A percentile compares a stretch with the other conserved stretches of the same genome.
Evolutionary conservation across 2,113 vertebrate species (phyloP).

Genomic region (Gasterosteus aculeatus): DNA sequence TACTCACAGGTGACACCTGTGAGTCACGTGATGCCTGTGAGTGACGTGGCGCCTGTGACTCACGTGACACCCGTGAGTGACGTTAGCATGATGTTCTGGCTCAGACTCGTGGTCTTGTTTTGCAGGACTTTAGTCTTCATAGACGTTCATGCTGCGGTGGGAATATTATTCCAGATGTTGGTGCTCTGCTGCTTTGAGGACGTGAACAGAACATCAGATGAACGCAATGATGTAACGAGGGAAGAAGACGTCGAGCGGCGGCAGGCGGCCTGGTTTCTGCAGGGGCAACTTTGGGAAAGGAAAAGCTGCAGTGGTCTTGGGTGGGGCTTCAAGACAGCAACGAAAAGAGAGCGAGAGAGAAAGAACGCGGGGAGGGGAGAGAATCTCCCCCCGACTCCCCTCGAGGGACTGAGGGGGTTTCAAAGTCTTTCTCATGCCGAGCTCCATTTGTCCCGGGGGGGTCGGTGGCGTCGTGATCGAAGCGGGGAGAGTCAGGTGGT

Average conservation of each 20-base stretch:
- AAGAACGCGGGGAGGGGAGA: not conserved
- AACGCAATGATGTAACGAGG: not conserved
- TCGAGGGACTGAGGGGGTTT: too few relatives aligned
- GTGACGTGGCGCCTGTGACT: too few relatives aligned
- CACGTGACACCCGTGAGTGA: too few relatives aligned
- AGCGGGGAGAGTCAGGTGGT: too few relatives aligned
- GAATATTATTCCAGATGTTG: not conserved
- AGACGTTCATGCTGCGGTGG: not conserved
- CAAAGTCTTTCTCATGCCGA: too few relatives aligned
- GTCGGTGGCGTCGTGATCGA: too few relatives aligned
- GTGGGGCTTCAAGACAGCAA: constrained; percentile 39
- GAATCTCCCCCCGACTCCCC: not conserved
- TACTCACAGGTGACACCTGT: too few relatives aligned
- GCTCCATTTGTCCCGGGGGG: too few relatives aligned
- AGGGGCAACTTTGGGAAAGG: constrained; percentile 22
- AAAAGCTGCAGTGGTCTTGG: constrained; percentile 51
- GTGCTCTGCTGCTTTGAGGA: not conserved
- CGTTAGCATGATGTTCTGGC: too few relatives aligned
- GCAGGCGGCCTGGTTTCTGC: not conserved
- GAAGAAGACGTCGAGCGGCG: not conserved
- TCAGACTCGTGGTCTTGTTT: too few relatives aligned
- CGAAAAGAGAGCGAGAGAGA: not conserved
- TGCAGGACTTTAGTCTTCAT: not conserved
- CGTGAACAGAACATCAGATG: not conserved
- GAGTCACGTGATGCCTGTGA: too few relatives aligned